A percentile compares a stretch with the other conserved stretches of the same genome.
Conservation (phyloP, 2,888 invertebrate species). For the Eupithecia abbreviata region DNA sequence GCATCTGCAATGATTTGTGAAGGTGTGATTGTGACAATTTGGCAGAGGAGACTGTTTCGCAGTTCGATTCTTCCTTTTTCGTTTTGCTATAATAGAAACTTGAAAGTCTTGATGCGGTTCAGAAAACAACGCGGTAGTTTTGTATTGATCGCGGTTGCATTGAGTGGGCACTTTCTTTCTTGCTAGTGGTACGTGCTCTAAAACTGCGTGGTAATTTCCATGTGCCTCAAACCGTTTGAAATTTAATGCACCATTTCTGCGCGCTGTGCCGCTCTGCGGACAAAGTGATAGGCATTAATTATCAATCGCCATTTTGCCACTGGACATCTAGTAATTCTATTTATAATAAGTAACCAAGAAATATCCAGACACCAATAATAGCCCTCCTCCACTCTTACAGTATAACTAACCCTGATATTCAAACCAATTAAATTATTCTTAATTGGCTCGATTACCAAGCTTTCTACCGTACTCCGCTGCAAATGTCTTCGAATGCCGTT, state of each 20-base stretch:
- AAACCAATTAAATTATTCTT: conserved; percentile 28
- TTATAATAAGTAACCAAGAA: not conserved
- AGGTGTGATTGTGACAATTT: conserved; percentile 10
- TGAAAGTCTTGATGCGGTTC: conserved; percentile 33
- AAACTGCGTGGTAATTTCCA: conserved; percentile 3
- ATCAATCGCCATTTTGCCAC: not conserved
- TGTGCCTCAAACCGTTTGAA: not conserved
- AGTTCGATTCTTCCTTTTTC: conserved; percentile 20
- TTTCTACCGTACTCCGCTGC: conserved; percentile 16
- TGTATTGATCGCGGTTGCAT: conserved; percentile 27
- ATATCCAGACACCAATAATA: not conserved
- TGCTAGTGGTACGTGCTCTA: conserved; percentile 1
- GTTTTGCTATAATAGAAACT: conserved; percentile 26
- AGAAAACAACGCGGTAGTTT: conserved; percentile 21
- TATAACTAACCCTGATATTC: conserved; percentile 10
- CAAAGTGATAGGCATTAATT: not conserved
- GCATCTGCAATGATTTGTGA: conserved; percentile 13
- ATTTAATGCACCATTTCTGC: not conserved
- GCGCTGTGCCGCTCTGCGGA: not conserved
- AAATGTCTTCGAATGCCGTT: conserved; percentile 34
- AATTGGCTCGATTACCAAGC: conserved; percentile 26
- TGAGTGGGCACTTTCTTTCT: conserved; percentile 14
- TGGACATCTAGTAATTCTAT: not conserved
- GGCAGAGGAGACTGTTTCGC: conserved; percentile 8
- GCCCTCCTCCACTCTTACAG: not conserved